Base-by-base conservation (phyloP, 2,888 invertebrate species). In the Cataglyphis rosenhaueri region DNA sequence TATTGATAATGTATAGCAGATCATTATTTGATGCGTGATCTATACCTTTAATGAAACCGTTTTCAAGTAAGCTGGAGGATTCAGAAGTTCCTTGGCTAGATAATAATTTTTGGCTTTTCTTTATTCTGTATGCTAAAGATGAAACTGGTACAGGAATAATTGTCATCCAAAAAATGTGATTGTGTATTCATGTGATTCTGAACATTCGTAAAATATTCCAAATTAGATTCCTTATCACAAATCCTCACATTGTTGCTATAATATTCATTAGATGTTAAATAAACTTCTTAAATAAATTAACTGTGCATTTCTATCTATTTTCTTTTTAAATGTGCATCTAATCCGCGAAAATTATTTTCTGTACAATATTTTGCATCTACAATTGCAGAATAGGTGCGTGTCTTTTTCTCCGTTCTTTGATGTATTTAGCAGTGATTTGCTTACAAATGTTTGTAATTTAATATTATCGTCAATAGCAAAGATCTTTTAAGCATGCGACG, bases 371-470 rank as follows among this genome's bases (percentile, higher is more conserved):
- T 85, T 12, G 52, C 64, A 84, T 61, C 61, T 10, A 85, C 65
- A 38, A 88, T 9, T 0, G 88, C 88, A 10, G 88, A 88, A 62
- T 66, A 64, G 4, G 15, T 86, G 52, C 21, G 55, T 25, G 29
- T 62, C 3, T n/a, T 2, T 75, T 81, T 84, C 61, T 44, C 62
- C 73, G 3, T 18, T 82, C 9, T 87, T 83, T 15, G 88, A 88
- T 18, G 89, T 79, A 75, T 81, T 89, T 15, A 89, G 88, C 64
- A 89, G 85, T 32, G 89, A 89, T 81, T 82, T 83, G 25, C 85
- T 85, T 15, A 82, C 38, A 12, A 74, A 71, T n/a, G 89, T 71
- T 78, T 89, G 85, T 57, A 87, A 32, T 18, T 83, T 71, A 71
- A 89, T 75, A 65, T 71, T 84, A 29, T 70, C 57, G 21, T 81